Conservation (phyloP, 1,140 invertebrate species). For the Tetragnatha versicolor region DNA sequence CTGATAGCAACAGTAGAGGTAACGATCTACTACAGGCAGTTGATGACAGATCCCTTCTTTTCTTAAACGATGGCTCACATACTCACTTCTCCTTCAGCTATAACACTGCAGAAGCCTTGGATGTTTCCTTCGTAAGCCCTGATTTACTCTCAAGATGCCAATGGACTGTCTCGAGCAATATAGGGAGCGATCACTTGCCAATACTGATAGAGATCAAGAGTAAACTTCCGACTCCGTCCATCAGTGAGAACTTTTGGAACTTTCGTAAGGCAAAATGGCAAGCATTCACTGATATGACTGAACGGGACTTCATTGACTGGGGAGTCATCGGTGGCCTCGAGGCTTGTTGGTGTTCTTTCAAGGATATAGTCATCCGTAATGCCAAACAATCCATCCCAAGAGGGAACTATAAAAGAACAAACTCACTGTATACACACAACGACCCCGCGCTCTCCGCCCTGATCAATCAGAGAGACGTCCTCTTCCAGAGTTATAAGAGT, state of each 20-base stretch:
- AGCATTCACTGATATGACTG: not conserved
- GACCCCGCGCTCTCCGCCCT: not conserved
- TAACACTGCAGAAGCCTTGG: not conserved
- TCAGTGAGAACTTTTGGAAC: not conserved
- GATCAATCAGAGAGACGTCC: not conserved
- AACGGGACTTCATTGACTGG: not conserved
- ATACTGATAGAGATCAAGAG: not conserved
- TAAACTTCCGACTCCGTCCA: not conserved
- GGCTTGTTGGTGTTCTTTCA: not conserved
- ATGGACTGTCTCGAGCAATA: not conserved
- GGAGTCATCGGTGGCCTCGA: not conserved
- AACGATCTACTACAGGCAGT: not conserved
- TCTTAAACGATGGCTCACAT: not conserved
- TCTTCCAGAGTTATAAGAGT: not conserved
- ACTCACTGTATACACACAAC: not conserved
- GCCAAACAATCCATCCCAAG: conserved; percentile 1
- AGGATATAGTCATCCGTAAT: not conserved
- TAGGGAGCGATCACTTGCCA: conserved; percentile 1
- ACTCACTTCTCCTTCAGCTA: not conserved
- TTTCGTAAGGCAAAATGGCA: not conserved
- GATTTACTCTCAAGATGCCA: not conserved
- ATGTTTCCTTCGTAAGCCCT: not conserved
- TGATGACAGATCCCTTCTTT: not conserved
- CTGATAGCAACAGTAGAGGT: not conserved
- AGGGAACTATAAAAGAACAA: not conserved